phyloP scores from a whole-genome alignment of 2,888 invertebrate genomes.

The Alloplasta piceator region DNA sequence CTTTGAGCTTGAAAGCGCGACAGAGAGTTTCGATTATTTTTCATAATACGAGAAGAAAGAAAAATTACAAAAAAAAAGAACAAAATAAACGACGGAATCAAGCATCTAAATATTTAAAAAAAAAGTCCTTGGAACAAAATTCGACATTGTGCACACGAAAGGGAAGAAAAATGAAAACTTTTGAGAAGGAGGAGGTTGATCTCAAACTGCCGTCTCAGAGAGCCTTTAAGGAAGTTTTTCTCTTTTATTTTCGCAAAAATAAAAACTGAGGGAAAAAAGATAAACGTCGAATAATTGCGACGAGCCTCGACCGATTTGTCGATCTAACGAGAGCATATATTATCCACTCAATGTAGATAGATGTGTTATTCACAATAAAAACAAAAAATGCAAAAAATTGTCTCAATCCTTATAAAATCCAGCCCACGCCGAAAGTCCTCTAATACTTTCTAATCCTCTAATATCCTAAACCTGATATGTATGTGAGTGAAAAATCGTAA shows the following conservation, averaged over 20 bases:
- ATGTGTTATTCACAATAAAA: conserved; percentile 67
- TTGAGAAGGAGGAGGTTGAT: conserved; percentile 71
- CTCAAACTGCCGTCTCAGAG: conserved; percentile 65
- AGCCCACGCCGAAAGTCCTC: too few relatives aligned
- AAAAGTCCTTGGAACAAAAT: conserved; percentile 50
- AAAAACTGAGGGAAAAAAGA: conserved; percentile 15
- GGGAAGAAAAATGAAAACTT: conserved; percentile 42
- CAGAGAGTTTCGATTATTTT: conserved; percentile 65
- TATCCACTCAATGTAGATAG: conserved; percentile 68
- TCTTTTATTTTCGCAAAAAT: conserved; percentile 31
- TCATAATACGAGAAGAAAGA: conserved; percentile 58
- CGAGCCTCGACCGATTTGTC: conserved; percentile 52
- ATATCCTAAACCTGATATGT: too few relatives aligned
- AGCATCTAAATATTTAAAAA: conserved; percentile 33
- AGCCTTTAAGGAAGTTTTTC: conserved; percentile 36
- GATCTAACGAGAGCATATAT: conserved; percentile 66
- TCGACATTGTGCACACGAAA: conserved; percentile 61
- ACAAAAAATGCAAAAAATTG: neutral
- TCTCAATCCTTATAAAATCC: too few relatives aligned
- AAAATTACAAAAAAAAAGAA: conserved; percentile 19
- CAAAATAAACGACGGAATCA: too few relatives aligned
- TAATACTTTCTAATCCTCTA: too few relatives aligned
- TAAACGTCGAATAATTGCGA: conserved; percentile 35
- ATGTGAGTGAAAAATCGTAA: too few relatives aligned
- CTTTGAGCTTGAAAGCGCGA: conserved; percentile 33